phyloP scores from a whole-genome alignment of 2,113 vertebrate species.

The Lycocorax pyrrhopterus region DNA sequence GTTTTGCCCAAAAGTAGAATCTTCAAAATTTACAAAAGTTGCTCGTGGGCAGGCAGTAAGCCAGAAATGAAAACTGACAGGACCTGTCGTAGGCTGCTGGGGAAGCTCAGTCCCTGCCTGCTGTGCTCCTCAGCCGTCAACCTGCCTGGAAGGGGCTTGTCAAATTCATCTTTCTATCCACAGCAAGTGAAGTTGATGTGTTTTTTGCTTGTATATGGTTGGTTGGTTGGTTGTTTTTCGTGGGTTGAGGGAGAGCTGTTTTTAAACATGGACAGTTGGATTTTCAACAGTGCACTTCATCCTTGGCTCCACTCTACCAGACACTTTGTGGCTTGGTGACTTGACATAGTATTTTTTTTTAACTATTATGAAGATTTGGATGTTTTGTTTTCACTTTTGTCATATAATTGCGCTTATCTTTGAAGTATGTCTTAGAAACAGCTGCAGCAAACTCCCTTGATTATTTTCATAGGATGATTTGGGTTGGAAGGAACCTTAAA shows the following conservation, averaged over 20 bases:
- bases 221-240: fast-evolving
- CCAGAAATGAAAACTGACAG: constrained; percentile 15
- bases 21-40: background rate
- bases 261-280: background rate
- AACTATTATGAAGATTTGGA: background rate
- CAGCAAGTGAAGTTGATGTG: background rate
- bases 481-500: background rate
- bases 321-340: background rate
- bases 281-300: background rate
- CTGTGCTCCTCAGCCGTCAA: background rate
- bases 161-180: background rate
- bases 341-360: background rate
- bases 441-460: background rate
- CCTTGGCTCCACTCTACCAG: background rate
- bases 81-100: background rate
- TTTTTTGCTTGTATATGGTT: background rate
- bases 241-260: background rate
- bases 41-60: background rate
- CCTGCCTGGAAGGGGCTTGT: constrained; percentile 21
- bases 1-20: background rate
- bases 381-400: background rate
- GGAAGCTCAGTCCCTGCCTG: background rate
- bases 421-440: background rate
- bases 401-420: background rate
- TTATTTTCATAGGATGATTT: background rate